These are phyloP conservation scores for Lysiphlebus fabarum DNA, from an alignment of 1,140 invertebrate species.

Conservation along the genomic window DNA sequence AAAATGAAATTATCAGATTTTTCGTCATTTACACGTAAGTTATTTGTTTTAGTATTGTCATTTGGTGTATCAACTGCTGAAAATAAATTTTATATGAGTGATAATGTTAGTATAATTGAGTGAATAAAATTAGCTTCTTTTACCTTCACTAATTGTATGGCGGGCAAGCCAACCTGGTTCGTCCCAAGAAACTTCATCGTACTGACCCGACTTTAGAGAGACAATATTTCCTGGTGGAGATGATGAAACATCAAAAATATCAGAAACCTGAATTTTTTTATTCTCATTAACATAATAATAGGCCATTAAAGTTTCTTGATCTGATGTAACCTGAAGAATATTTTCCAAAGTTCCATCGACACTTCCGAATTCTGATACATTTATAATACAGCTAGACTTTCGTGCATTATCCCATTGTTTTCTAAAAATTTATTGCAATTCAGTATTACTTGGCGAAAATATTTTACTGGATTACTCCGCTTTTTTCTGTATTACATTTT, in stretches of 20 bases:
- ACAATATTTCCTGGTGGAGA: slow-evolving; percentile 37
- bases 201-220: slow-evolving; percentile 38
- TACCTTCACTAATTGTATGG: slow-evolving; percentile 42
- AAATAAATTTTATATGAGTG: no score
- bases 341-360: slow-evolving; percentile 81
- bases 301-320: slow-evolving; percentile 83
- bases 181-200: slow-evolving; percentile 52
- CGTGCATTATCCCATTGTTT: slow-evolving; percentile 30
- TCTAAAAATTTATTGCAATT: no score
- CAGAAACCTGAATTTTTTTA: slow-evolving; percentile 81
- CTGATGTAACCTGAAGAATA: slow-evolving; percentile 73
- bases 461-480: no score
- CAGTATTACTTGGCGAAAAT: no score
- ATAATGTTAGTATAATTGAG: no score
- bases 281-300: slow-evolving; percentile 87
- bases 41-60: no score
- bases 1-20: no score
- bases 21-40: no score
- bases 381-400: slow-evolving; percentile 53
- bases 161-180: slow-evolving; percentile 49
- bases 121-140: slow-evolving; percentile 6
- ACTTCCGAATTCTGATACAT: slow-evolving; percentile 47
- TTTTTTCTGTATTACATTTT: no score
- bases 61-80: no score
- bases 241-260: slow-evolving; percentile 80